phyloP scores from a whole-genome alignment of 1,140 invertebrate species.

The Drosophila sproati region DNA sequence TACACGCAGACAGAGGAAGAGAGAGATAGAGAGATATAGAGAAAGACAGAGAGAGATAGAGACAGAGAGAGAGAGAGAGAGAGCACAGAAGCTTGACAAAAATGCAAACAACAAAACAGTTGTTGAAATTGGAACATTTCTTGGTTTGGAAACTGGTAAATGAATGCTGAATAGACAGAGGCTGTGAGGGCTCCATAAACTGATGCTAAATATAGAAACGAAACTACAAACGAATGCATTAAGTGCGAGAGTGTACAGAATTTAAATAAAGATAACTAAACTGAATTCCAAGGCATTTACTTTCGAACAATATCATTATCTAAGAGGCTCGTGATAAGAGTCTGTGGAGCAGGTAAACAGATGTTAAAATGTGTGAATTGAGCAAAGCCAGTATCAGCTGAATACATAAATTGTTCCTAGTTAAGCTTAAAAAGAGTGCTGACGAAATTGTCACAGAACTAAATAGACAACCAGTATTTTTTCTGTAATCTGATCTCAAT shows the following conservation, averaged over 20 bases:
- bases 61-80: too few species aligned
- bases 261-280: too few species aligned
- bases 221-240: slow-evolving; percentile 7
- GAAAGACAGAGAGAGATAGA: too few species aligned
- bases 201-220: background rate
- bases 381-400: background rate
- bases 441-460: background rate
- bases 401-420: background rate
- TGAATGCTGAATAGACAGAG: slow-evolving; percentile 24
- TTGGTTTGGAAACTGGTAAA: background rate
- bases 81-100: slow-evolving; percentile 65
- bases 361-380: slow-evolving; percentile 39
- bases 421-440: background rate
- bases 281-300: slow-evolving; percentile 9
- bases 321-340: slow-evolving; percentile 19
- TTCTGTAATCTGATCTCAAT: slow-evolving; percentile 30
- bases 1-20: slow-evolving; percentile 1
- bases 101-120: slow-evolving; percentile 42
- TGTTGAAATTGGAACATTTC: slow-evolving; percentile 57
- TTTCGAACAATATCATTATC: slow-evolving; percentile 27
- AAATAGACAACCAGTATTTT: background rate
- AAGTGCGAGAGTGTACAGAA: background rate
- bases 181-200: background rate
- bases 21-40: too few species aligned
- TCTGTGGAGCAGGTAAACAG: slow-evolving; percentile 37